Conservation (phyloP, 2,888 invertebrate genomes). For the Phaonia tiefii region DNA sequence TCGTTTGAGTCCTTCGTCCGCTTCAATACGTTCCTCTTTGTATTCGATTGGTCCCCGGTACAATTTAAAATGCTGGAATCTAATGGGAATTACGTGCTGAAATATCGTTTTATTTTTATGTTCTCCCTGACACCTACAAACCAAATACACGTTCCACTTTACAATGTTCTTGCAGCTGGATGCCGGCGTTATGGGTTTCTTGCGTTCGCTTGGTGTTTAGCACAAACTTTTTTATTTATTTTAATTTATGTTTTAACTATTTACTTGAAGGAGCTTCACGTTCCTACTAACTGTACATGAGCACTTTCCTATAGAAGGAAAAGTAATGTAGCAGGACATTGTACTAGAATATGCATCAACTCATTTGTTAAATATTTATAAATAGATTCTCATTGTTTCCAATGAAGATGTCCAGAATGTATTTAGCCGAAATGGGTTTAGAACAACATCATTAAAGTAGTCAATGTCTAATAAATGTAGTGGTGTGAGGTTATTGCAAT, state of each 20-base stretch:
- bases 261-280: conserved; percentile 12
- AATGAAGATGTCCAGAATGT: conserved; percentile 44
- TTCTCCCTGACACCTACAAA: conserved; percentile 44
- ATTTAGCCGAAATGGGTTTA: not conserved
- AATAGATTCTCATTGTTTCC: conserved; percentile 4
- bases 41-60: conserved; percentile 39
- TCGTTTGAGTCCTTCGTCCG: conserved; percentile 10
- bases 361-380: conserved; percentile 52
- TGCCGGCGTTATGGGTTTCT: not conserved
- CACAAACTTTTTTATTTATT: conserved; percentile 46
- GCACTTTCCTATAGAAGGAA: not conserved
- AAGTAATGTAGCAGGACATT: not conserved
- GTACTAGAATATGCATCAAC: conserved; percentile 24
- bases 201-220: not conserved
- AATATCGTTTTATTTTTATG: conserved; percentile 52
- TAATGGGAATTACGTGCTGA: conserved; percentile 65
- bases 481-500: too few species aligned
- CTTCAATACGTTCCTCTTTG: conserved; percentile 21
- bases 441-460: not conserved
- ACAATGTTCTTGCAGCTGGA: conserved; percentile 36
- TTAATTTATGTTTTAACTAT: conserved; percentile 59
- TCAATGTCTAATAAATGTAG: too few species aligned
- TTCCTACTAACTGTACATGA: not conserved
- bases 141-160: conserved; percentile 37
- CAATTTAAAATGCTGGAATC: conserved; percentile 42